Conservation (phyloP, 2,797 vertebrate species). For the Lagorchestes hirsutus region DNA sequence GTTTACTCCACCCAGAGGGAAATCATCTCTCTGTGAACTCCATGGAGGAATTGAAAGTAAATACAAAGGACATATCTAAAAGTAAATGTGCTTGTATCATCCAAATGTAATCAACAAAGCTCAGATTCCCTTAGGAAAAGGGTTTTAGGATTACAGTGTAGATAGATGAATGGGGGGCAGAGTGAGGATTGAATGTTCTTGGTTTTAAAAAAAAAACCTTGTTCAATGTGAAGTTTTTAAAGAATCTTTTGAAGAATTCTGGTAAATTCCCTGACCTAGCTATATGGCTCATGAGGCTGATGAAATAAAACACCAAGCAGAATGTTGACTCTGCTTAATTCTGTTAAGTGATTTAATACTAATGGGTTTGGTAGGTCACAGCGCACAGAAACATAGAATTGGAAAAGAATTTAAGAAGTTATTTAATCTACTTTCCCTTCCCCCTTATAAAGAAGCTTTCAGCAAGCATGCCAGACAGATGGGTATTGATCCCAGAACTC, state of each 20-base stretch:
- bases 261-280: neutral
- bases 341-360: neutral
- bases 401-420: neutral
- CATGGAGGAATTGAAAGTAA: neutral
- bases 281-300: neutral
- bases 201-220: neutral
- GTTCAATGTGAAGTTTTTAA: neutral
- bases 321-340: neutral
- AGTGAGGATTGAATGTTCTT: neutral
- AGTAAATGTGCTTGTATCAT: neutral
- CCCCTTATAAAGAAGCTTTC: neutral
- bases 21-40: constrained; percentile 1
- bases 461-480: neutral
- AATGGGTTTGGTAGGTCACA: constrained; percentile 1
- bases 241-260: neutral
- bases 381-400: neutral
- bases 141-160: neutral
- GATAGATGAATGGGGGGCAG: neutral
- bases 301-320: constrained; percentile 4
- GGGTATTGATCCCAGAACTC: neutral
- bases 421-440: neutral
- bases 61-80: neutral
- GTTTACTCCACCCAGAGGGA: constrained; percentile 21
- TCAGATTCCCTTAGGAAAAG: neutral
- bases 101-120: neutral